Evolutionary conservation across 2,797 vertebrate species (phyloP).

Genomic region (Coregonus suidteri): DNA sequence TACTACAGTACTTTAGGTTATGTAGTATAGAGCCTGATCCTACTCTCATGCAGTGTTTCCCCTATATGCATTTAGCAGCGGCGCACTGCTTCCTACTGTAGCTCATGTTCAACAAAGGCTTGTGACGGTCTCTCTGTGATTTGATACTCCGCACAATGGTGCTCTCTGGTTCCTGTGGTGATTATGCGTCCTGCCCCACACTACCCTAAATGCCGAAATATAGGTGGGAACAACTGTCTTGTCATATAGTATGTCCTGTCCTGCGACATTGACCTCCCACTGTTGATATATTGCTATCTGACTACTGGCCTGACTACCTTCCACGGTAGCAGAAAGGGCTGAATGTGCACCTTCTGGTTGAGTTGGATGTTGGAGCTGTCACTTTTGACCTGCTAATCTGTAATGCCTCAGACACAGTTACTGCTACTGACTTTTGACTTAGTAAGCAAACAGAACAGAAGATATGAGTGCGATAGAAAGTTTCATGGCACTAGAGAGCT

Average conservation of each 20-base stretch:
- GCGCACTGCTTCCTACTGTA: background rate
- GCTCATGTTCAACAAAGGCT: background rate
- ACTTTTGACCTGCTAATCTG: background rate
- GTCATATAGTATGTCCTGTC: slow-evolving; percentile 28
- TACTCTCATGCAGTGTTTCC: no score
- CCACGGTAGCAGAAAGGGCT: background rate
- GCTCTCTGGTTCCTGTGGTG: background rate
- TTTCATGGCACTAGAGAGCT: background rate
- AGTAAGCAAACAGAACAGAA: background rate
- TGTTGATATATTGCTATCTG: background rate
- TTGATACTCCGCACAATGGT: background rate
- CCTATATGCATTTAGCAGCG: no score
- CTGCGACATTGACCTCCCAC: slow-evolving; percentile 17
- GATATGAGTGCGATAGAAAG: background rate
- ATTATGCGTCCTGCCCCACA: background rate
- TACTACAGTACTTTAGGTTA: background rate
- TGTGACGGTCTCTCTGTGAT: background rate
- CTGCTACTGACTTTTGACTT: background rate
- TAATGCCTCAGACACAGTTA: background rate
- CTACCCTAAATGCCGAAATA: slow-evolving; percentile 1
- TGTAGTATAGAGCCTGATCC: background rate
- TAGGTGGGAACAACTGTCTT: slow-evolving; percentile 15
- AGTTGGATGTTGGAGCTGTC: background rate
- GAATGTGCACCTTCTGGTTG: slow-evolving; percentile 15
- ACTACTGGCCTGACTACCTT: background rate